These are phyloP conservation scores for Lycocorax pyrrhopterus DNA, from an alignment of 2,113 vertebrate species.

Conservation along the genomic window DNA sequence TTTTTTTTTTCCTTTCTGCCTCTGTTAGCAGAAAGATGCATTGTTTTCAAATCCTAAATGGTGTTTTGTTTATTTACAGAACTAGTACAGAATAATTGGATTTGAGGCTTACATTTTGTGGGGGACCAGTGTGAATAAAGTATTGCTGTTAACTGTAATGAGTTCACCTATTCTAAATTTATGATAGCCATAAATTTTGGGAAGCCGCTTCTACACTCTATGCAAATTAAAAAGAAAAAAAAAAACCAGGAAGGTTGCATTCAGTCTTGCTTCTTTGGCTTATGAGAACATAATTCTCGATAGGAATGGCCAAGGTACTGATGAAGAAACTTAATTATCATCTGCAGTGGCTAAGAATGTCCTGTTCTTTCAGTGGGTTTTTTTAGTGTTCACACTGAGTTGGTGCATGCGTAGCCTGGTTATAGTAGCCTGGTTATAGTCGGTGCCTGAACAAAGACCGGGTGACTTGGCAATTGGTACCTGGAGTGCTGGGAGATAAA, in stretches of 20 bases:
- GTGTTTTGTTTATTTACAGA: neutral
- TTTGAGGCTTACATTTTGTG: conserved; percentile 1
- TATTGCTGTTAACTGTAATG: neutral
- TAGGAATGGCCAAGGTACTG: neutral
- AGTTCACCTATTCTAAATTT: neutral
- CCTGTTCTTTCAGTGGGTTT: neutral
- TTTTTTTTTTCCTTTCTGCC: neutral
- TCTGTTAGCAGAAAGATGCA: conserved; percentile 17
- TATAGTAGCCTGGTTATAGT: neutral
- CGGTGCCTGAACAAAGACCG: neutral
- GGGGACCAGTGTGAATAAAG: neutral
- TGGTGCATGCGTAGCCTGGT: neutral
- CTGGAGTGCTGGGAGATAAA: neutral
- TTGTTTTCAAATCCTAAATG: conserved; percentile 43
- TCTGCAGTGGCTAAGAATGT: neutral
- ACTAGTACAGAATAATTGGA: neutral
- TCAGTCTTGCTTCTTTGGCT: neutral
- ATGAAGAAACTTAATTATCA: neutral
- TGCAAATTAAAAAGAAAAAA: neutral
- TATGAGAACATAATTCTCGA: neutral
- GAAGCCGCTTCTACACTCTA: neutral
- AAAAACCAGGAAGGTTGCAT: neutral
- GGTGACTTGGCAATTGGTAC: neutral
- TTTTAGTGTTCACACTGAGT: neutral
- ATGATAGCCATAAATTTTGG: neutral